Evolutionary conservation across 2,888 invertebrate species (phyloP).

Genomic region (Myopa tessellatipennis): DNA sequence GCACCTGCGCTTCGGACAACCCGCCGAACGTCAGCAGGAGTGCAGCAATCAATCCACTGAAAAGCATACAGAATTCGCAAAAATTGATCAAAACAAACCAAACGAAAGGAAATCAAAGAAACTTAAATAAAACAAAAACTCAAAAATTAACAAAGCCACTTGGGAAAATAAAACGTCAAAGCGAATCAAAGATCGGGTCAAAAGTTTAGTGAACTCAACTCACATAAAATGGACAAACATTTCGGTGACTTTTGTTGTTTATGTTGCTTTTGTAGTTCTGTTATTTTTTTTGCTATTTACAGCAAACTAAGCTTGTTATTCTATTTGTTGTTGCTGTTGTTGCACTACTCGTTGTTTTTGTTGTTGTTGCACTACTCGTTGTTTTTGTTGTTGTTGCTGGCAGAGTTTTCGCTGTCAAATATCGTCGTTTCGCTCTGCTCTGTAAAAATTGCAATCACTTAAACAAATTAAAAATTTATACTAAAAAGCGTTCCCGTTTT

Average conservation of each 20-base stretch:
- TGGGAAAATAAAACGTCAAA: conserved; percentile 3
- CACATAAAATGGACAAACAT: conserved; percentile 40
- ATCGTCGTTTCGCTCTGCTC: too few relatives aligned
- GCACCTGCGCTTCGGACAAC: conserved; percentile 70
- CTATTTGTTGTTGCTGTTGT: too few relatives aligned
- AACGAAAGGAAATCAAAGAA: conserved; percentile 24
- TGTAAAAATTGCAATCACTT: conserved; percentile 23
- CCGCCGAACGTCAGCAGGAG: conserved; percentile 38
- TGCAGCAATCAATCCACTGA: conserved; percentile 14
- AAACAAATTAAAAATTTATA: too few relatives aligned
- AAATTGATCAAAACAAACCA: not conserved
- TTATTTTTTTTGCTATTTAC: not conserved
- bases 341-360: not conserved
- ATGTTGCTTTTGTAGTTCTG: not conserved
- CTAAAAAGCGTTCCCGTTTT: too few relatives aligned
- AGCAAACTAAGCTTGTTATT: not conserved
- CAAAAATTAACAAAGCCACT: not conserved
- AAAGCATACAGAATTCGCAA: not conserved
- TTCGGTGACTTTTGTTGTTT: not conserved
- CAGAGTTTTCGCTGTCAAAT: too few relatives aligned
- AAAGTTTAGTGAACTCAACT: conserved; percentile 26
- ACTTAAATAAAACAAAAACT: conserved; percentile 18
- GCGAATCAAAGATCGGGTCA: conserved; percentile 22
- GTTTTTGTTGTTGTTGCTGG: not conserved
- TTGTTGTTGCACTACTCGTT: not conserved